Percentiles rank a stretch among this genome's conserved stretches.
Evolutionary conservation across 2,113 vertebrate genomes (phyloP).

Genomic region (Galemys pyrenaicus): DNA sequence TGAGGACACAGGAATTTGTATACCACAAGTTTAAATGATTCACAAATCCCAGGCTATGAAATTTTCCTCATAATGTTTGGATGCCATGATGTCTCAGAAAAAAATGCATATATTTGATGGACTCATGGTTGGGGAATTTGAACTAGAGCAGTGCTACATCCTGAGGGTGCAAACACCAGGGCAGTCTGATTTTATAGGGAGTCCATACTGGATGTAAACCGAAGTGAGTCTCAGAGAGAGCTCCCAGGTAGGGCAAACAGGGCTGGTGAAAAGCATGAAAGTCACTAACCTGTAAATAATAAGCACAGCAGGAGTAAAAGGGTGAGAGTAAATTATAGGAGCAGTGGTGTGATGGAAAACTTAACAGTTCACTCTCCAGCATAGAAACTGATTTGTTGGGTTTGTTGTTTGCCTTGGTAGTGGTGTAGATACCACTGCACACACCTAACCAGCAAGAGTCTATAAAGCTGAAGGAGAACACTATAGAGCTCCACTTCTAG

Average conservation of each 20-base stretch:
- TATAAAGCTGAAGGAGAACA: neutral
- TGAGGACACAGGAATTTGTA: neutral
- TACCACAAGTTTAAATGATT: neutral
- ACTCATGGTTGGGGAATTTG: neutral
- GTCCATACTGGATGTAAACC: neutral
- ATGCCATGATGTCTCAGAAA: neutral
- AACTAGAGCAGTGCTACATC: neutral
- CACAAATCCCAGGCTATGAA: neutral
- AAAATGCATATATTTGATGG: neutral
- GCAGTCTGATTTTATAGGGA: neutral
- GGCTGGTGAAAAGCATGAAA: neutral
- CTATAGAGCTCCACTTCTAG: neutral
- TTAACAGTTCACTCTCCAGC: neutral
- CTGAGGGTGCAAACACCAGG: neutral
- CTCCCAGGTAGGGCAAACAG: neutral
- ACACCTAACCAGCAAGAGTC: neutral
- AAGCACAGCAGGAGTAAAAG: neutral
- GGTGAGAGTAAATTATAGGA: neutral
- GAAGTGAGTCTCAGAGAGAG: neutral
- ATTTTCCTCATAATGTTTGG: neutral
- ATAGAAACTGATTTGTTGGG: neutral
- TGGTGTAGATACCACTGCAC: too few relatives aligned
- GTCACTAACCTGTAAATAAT: rapidly evolving
- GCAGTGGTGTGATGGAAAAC: neutral
- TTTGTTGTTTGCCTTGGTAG: neutral